These are phyloP conservation scores for Arizona elegans DNA, from an alignment of 2,113 vertebrate genomes.

Conservation along the genomic window DNA sequence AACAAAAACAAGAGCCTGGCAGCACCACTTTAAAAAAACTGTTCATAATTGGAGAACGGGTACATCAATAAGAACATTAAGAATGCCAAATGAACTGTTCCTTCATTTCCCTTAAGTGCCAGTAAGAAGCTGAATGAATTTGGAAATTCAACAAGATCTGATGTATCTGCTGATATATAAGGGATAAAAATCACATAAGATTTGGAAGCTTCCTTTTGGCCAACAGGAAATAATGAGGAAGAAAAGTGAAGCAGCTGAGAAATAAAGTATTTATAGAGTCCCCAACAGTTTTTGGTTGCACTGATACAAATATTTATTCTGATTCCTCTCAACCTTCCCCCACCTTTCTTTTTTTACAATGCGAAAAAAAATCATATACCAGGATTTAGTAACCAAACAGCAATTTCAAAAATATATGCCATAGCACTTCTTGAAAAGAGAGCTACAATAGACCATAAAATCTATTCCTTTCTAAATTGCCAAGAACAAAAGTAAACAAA, in stretches of 20 bases:
- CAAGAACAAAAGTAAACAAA: background rate
- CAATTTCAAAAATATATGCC: background rate
- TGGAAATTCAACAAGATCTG: background rate
- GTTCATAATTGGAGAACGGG: constrained; percentile 21
- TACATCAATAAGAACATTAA: background rate
- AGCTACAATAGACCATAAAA: background rate
- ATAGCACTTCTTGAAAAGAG: background rate
- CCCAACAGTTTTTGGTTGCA: too few species aligned
- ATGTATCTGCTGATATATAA: constrained; percentile 4
- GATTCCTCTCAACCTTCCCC: background rate
- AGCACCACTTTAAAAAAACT: constrained; percentile 39
- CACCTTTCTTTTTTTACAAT: background rate
- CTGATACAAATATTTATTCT: background rate
- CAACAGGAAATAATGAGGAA: constrained; percentile 27
- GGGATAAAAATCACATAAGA: background rate
- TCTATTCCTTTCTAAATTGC: background rate
- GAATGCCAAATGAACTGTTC: background rate
- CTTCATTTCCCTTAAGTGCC: constrained; percentile 5
- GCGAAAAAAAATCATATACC: background rate
- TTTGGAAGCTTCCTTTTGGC: constrained; percentile 34
- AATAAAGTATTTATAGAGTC: background rate
- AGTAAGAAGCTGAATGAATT: background rate
- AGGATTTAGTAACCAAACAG: background rate
- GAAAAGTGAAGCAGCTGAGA: constrained; percentile 13
- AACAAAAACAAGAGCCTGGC: constrained; percentile 37